These are phyloP conservation scores for Alsophila aescularia DNA, from an alignment of 2,888 invertebrate genomes.

Conservation along the genomic window DNA sequence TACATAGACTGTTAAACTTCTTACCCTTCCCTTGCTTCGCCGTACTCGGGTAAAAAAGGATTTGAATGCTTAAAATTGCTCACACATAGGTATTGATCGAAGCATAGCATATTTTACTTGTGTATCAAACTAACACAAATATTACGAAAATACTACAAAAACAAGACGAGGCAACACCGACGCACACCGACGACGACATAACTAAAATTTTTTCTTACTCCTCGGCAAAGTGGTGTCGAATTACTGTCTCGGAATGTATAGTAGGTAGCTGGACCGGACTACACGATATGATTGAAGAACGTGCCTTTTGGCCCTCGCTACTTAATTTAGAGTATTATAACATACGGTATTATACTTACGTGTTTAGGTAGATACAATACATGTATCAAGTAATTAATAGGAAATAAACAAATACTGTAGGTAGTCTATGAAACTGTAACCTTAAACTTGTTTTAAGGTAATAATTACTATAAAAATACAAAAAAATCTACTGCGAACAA, in stretches of 20 bases:
- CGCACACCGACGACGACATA: too few relatives aligned
- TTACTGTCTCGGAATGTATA: conserved; percentile 77
- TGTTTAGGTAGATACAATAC: neutral
- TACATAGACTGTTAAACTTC: too few relatives aligned
- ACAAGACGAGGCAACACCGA: conserved; percentile 61
- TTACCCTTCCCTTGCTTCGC: too few relatives aligned
- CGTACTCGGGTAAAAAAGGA: too few relatives aligned
- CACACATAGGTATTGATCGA: too few relatives aligned
- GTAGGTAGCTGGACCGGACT: conserved; percentile 52
- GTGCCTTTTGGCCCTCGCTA: conserved; percentile 48
- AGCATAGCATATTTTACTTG: too few relatives aligned
- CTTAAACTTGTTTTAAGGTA: too few relatives aligned
- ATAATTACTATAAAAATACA: too few relatives aligned
- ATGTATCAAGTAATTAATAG: neutral
- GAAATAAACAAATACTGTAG: too few relatives aligned
- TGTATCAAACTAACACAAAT: neutral
- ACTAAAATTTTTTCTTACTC: conserved; percentile 72
- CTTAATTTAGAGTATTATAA: conserved; percentile 17
- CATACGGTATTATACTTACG: conserved; percentile 3
- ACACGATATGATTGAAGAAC: conserved; percentile 44
- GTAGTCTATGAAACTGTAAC: too few relatives aligned
- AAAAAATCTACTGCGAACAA: too few relatives aligned
- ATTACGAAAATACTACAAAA: conserved; percentile 39
- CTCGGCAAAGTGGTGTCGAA: conserved; percentile 70
- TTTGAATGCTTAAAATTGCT: too few relatives aligned